These are phyloP conservation scores for Trypoxylon attenuatum DNA, from an alignment of 2,888 invertebrate genomes.

Conservation along the genomic window DNA sequence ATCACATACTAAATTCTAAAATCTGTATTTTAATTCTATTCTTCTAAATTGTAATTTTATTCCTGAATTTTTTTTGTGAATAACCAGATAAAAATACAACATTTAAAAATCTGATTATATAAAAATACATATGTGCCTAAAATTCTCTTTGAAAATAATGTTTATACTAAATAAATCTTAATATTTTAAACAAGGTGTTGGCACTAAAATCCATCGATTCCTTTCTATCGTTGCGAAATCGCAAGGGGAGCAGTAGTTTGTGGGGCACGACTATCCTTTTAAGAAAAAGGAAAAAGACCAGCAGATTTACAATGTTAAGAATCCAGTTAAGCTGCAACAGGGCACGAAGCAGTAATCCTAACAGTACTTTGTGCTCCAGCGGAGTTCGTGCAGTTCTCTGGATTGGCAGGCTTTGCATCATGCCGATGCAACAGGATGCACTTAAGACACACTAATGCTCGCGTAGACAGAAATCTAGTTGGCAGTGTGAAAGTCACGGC, in stretches of 20 bases:
- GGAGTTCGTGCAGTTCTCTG: slow-evolving; percentile 31
- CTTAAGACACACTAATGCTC: slow-evolving; percentile 8
- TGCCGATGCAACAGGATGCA: slow-evolving; percentile 46
- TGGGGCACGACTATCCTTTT: not conserved
- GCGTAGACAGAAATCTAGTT: slow-evolving; percentile 9
- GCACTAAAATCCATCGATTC: no score
- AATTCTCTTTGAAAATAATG: no score
- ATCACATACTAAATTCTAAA: no score
- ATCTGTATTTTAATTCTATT: no score
- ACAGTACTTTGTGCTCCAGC: slow-evolving; percentile 53
- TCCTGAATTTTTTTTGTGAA: no score
- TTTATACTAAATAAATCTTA: no score
- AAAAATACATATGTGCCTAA: no score
- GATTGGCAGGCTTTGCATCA: slow-evolving; percentile 44
- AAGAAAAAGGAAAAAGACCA: slow-evolving; percentile 14
- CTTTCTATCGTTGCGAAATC: no score
- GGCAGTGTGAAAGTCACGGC: slow-evolving; percentile 21
- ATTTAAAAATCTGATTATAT: no score
- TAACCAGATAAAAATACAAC: no score
- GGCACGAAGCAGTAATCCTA: slow-evolving; percentile 44
- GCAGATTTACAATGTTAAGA: slow-evolving; percentile 41
- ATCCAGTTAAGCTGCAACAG: slow-evolving; percentile 45
- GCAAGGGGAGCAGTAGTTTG: not conserved
- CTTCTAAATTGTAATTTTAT: no score
- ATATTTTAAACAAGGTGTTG: no score